Percentiles rank a stretch among this genome's conserved stretches.
phyloP scores from a whole-genome alignment of 2,797 vertebrate genomes.

The Pachyuromys duprasi region DNA sequence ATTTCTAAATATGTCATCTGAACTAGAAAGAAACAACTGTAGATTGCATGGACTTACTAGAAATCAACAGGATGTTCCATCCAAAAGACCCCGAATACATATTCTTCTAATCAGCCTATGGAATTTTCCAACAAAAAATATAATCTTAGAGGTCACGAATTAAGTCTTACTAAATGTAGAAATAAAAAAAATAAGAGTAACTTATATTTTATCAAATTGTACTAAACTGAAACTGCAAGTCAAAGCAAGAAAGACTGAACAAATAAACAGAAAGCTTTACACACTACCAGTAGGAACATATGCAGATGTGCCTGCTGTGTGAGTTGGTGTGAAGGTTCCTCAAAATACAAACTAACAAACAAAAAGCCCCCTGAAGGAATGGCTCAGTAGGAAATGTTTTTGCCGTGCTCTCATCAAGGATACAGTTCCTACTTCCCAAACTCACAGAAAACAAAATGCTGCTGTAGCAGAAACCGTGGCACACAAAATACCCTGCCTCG shows the following conservation, averaged over 20 bases:
- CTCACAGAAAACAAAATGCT: neutral
- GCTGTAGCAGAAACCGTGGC: neutral
- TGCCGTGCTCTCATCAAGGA: too few relatives aligned
- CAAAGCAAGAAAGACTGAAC: neutral
- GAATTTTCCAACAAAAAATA: neutral
- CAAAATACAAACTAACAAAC: neutral
- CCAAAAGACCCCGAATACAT: neutral
- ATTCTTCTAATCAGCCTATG: neutral
- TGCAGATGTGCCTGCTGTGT: too few relatives aligned
- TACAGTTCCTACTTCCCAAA: neutral
- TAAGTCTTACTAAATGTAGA: neutral
- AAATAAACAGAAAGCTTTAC: neutral
- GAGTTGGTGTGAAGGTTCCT: neutral
- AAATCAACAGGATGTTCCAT: neutral
- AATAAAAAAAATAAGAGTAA: neutral
- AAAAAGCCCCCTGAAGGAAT: neutral
- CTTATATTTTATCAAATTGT: neutral
- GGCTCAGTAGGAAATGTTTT: neutral
- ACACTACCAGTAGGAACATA: neutral
- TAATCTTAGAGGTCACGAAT: neutral
- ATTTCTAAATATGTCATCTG: neutral
- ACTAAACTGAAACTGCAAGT: neutral
- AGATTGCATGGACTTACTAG: neutral
- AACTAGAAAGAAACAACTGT: neutral
- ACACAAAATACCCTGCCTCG: neutral